Evolutionary conservation across 2,888 invertebrate species (phyloP).

Genomic region (Drosophila recens): DNA sequence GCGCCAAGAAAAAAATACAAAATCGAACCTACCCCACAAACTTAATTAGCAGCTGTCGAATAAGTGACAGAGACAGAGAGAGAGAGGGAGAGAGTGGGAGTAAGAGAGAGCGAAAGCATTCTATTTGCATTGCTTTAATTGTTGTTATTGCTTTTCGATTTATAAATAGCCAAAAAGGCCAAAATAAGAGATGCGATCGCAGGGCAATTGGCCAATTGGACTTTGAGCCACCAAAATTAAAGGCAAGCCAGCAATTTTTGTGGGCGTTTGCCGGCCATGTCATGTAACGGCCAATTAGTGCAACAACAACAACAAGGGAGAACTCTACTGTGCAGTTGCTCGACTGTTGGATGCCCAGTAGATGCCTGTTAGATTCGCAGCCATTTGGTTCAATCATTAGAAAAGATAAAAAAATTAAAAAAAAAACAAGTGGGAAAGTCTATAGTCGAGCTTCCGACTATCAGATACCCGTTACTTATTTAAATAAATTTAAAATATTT

Average conservation of each 20-base stretch:
- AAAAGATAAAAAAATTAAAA: too few species aligned
- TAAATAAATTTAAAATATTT: too few species aligned
- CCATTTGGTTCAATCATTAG: too few species aligned
- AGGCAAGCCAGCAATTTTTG: constrained; percentile 31
- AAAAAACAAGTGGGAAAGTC: too few species aligned
- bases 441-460: too few species aligned
- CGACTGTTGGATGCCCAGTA: not conserved
- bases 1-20: constrained; percentile 16
- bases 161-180: constrained; percentile 41
- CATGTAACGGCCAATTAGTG: constrained; percentile 46
- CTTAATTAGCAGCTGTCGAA: constrained; percentile 28
- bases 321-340: not conserved
- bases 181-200: constrained; percentile 9
- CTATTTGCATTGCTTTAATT: constrained; percentile 17
- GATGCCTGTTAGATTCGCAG: too few species aligned
- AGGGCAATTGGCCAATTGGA: constrained; percentile 55
- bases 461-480: too few species aligned
- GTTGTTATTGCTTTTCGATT: constrained; percentile 7
- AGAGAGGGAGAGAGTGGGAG: not conserved
- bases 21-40: constrained; percentile 68
- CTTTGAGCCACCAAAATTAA: constrained; percentile 48
- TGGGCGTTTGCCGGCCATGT: constrained; percentile 61
- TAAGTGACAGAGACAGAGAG: not conserved
- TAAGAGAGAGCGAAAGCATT: not conserved
- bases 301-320: constrained; percentile 3